Base-by-base conservation (phyloP, 2,113 vertebrate genomes). In the Limanda limanda region DNA sequence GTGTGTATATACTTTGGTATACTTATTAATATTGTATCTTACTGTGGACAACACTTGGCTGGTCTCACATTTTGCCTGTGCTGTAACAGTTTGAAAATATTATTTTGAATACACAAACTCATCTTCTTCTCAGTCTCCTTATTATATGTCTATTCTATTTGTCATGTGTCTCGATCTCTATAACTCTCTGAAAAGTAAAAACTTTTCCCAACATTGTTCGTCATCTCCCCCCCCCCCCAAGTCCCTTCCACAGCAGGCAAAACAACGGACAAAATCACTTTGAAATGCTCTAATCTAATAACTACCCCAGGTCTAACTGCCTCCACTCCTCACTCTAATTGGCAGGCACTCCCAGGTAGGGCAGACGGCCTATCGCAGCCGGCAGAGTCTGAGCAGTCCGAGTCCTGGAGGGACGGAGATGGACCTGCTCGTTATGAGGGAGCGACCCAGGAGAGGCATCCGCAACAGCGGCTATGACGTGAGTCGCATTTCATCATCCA, bases 381-480 rank as follows among this genome's bases (percentile, higher is more conserved):
- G 97, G 70, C 98, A 99, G 91, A 99, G 97, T 82, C 94, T 99
- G 87, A 99, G 97, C 90, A 99, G 97, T 70, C 98, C 97, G 20
- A 98, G 97, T 79, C 97, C 97, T 1, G 98, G 97, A 74, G 98
- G 97, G 84, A 99, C 97, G 0, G 98, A 99, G 91, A 98, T 99
- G 97, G 98, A 99, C 94, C 96, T 99, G 75, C 95, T 99, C 56
- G 98, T 99, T 81, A 98, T 97, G 81, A 95, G 96, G 78, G 97
- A 99, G 84, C 94, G 97, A 88, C 97, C 97, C 1, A 94, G 97
- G 17, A 97, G 96, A 89, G 98, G 97, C 66, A 99, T 99, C 63
- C 94, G 97, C 1, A 99, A 99, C 94, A 99, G 96, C 3, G 98
- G 98, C 83, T 99, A 99, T 9, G 98, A 99, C 2, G 98, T 99